These are phyloP conservation scores for Agrotis puta DNA, from an alignment of 2,888 invertebrate genomes.

Conservation along the genomic window DNA sequence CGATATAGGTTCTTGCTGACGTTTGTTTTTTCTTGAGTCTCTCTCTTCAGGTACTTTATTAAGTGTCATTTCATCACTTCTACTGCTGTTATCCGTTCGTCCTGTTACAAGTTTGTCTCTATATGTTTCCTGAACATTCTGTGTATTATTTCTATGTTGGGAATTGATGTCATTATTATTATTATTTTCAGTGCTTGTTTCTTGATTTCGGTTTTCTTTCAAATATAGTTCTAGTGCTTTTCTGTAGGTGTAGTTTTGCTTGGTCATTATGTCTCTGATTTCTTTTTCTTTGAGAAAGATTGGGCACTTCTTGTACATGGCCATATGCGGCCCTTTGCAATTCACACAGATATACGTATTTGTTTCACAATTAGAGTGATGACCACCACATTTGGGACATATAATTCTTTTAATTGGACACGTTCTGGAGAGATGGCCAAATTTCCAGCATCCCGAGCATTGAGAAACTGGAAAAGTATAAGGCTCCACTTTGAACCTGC, in stretches of 20 bases:
- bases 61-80: neutral
- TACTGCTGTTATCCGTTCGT: neutral
- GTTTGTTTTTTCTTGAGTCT: neutral
- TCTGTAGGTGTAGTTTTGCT: constrained; percentile 4
- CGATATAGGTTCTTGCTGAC: constrained; percentile 10
- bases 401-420: constrained; percentile 18
- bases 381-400: constrained; percentile 30
- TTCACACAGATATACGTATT: constrained; percentile 24
- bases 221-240: constrained; percentile 8
- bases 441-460: constrained; percentile 41
- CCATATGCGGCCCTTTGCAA: constrained; percentile 33
- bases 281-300: constrained; percentile 84
- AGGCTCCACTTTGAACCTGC: constrained; percentile 40
- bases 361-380: constrained; percentile 34
- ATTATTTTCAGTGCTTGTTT: neutral
- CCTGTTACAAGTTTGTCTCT: neutral
- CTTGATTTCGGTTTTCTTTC: neutral
- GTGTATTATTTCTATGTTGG: neutral
- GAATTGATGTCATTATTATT: neutral
- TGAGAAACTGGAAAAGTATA: constrained; percentile 43
- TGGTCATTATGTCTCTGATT: constrained; percentile 4
- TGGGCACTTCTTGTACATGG: constrained; percentile 28
- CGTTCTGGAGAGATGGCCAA: constrained; percentile 13
- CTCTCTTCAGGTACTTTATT: neutral
- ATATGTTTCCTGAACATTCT: constrained; percentile 1